phyloP scores from a whole-genome alignment of 2,888 invertebrate genomes.

The Cryptus viduatorius region DNA sequence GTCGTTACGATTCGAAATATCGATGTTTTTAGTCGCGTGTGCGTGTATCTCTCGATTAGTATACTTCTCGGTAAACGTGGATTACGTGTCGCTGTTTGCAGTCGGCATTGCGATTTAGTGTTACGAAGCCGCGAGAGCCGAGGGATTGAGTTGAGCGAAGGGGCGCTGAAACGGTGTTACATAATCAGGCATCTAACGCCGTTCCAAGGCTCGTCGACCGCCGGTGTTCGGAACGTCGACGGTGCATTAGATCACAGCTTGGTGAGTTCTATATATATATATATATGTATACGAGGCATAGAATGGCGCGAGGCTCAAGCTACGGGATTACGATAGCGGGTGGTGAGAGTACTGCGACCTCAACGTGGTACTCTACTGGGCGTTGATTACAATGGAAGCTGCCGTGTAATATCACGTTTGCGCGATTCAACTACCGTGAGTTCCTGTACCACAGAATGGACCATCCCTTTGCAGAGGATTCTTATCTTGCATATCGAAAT shows the following conservation, averaged over 20 bases:
- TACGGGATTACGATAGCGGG: conserved; percentile 25
- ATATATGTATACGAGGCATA: conserved; percentile 46
- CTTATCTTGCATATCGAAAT: too few relatives aligned
- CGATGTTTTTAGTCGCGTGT: not conserved
- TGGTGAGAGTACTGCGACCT: not conserved
- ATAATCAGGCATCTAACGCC: conserved; percentile 75
- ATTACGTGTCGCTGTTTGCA: conserved; percentile 37
- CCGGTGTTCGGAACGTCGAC: too few relatives aligned
- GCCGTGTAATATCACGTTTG: conserved; percentile 32
- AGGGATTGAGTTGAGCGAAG: conserved; percentile 40
- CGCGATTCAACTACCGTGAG: not conserved
- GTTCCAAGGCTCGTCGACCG: conserved; percentile 48
- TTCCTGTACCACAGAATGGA: not conserved
- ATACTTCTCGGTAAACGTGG: too few relatives aligned
- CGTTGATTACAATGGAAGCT: conserved; percentile 65
- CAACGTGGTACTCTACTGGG: conserved; percentile 22
- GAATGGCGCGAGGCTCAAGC: conserved; percentile 44
- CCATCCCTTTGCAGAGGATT: not conserved
- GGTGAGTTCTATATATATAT: conserved; percentile 41
- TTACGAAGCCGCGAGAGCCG: conserved; percentile 37
- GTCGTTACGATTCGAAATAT: not conserved
- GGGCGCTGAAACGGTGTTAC: conserved; percentile 73
- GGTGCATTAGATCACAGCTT: conserved; percentile 64
- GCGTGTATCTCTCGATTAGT: conserved; percentile 28
- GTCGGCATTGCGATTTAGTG: conserved; percentile 55